Conservation (phyloP, 2,888 invertebrate species). For the Lapara coniferarum region DNA sequence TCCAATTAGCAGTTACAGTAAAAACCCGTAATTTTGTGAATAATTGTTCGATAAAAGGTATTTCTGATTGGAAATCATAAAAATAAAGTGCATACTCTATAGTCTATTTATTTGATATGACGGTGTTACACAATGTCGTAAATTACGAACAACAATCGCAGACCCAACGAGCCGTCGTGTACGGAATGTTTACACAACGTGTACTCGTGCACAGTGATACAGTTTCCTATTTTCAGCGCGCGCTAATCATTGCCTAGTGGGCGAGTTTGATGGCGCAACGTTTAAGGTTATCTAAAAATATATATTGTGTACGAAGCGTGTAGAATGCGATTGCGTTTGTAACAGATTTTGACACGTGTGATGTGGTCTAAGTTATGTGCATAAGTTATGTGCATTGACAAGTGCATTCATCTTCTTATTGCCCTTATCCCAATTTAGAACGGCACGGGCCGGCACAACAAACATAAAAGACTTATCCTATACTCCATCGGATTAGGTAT, state of each 20-base stretch:
- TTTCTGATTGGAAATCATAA: not conserved
- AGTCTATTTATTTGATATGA: not conserved
- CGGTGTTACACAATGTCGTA: not conserved
- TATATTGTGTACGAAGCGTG: conserved; percentile 43
- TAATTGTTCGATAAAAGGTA: not conserved
- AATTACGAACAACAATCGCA: not conserved
- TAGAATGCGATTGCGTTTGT: conserved; percentile 36
- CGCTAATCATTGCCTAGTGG: conserved; percentile 52
- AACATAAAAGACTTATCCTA: too few species aligned
- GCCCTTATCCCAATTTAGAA: too few species aligned
- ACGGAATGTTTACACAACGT: conserved; percentile 3
- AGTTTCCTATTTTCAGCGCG: conserved; percentile 42
- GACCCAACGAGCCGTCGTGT: not conserved
- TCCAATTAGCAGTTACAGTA: not conserved
- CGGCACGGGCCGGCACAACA: too few species aligned
- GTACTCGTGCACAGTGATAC: conserved; percentile 24
- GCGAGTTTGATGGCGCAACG: conserved; percentile 53
- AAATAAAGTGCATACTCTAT: not conserved
- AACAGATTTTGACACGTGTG: not conserved
- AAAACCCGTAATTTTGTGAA: too few species aligned
- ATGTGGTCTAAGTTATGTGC: too few species aligned
- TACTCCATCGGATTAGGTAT: too few species aligned
- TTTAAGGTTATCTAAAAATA: conserved; percentile 70
- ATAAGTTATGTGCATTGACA: too few species aligned
- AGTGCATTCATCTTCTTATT: too few species aligned